Conservation (phyloP, 2,797 vertebrate species). For the Rhynchonycteris naso region DNA sequence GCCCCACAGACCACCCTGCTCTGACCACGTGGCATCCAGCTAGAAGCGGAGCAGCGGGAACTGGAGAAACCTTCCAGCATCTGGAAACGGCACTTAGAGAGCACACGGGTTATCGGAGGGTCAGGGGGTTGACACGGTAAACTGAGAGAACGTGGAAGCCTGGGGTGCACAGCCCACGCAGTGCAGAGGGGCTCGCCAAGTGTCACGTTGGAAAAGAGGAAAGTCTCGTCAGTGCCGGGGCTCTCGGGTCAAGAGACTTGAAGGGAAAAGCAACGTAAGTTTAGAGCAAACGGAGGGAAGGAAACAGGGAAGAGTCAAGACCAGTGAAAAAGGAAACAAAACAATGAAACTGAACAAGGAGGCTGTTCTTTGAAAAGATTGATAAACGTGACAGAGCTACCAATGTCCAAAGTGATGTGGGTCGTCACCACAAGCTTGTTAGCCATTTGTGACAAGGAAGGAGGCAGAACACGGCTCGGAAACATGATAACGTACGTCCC, state of each 20-base stretch:
- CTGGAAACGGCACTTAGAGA: no score
- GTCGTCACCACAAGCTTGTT: no score
- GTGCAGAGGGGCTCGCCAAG: no score
- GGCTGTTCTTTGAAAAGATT: not conserved
- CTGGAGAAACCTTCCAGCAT: not conserved
- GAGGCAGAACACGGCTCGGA: no score
- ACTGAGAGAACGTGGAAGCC: not conserved
- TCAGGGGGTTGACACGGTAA: not conserved
- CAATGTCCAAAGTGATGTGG: no score
- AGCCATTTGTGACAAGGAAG: no score
- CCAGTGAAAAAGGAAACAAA: not conserved
- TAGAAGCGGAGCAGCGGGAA: not conserved
- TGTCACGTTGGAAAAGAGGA: not conserved
- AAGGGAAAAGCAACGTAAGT: not conserved
- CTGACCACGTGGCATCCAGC: not conserved
- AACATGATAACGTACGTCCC: accelerated
- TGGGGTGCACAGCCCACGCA: no score
- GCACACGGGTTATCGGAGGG: not conserved
- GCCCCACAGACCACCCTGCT: not conserved
- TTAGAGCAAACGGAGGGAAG: not conserved
- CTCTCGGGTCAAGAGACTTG: not conserved
- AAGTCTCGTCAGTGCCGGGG: not conserved
- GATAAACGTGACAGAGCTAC: not conserved
- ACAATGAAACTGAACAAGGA: not conserved
- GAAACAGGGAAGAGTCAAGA: not conserved